Evolutionary conservation across 2,113 vertebrate genomes (phyloP), one percentile per base, ranked within the genome.

Genomic region (Anolis sagrei): DNA sequence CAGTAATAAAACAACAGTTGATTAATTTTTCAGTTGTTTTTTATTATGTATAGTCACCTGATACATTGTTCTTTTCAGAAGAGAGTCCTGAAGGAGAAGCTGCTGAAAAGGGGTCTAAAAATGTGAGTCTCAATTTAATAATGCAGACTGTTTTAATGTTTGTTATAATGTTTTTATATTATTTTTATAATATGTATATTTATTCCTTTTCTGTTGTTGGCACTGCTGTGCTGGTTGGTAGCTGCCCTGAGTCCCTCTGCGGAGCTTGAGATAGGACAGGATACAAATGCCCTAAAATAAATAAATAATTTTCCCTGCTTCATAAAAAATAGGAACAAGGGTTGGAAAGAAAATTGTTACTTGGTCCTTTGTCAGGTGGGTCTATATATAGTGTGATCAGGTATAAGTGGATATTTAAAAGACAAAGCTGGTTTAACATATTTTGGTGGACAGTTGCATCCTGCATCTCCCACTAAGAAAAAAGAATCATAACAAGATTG

Each of bases 41-140:
- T 14, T n/a, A 48, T 54, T 25, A 51, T 70, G 21, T 27, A 6
- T 14, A 1, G 39, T 79, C 64, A 90, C 4, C 16, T 61, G 4
- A 2, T 11, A 16, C 16, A 7, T 0, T 70, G 0, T 84, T 44
- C 1, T 69, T 95, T 95, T 7, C 90, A 97, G 96, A 96, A 81
- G 96, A 96, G 21, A 95, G 95, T 9, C 95, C 95, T 0, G 95
- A 95, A 89, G 95, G 95, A 23, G 96, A 96, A 88, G 92, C 93
- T 0, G 90, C 91, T 66, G 95, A 94, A 48, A 96, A 95, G n/a
- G 89, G 92, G 6, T 94, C 93, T 87, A 92, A 92, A 91, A 93
- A 88, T 2, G 96, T 97, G 87, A 95, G 96, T 96, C 32, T 81
- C 39, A 51, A 23, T 80, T 86, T 34, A 44, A 19, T 73, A 32